These are phyloP conservation scores for Copsychus sechellarum DNA, from an alignment of 2,113 vertebrate species.

Conservation along the genomic window DNA sequence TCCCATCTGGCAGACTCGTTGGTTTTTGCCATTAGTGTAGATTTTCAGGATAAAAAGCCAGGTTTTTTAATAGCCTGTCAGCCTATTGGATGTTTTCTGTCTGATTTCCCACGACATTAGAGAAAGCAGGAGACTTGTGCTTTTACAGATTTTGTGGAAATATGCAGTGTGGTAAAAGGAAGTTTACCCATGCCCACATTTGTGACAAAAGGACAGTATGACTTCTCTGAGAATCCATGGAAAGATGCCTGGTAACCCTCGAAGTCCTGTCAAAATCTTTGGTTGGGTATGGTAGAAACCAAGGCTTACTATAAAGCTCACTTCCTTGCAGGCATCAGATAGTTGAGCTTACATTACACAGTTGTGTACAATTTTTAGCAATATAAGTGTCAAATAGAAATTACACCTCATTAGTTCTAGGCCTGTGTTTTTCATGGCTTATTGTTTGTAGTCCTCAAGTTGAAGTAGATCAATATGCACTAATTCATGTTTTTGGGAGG, in stretches of 20 bases:
- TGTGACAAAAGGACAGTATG: neutral
- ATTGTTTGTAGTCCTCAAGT: neutral
- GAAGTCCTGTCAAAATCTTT: neutral
- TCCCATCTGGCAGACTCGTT: neutral
- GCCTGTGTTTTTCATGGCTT: fast-evolving
- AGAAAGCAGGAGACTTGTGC: neutral
- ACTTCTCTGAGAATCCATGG: neutral
- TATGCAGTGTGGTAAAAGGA: neutral
- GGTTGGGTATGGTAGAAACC: neutral
- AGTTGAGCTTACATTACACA: neutral
- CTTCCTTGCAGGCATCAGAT: neutral
- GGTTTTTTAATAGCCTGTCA: neutral
- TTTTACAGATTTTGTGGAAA: neutral
- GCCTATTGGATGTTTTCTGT: neutral
- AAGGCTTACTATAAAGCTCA: neutral
- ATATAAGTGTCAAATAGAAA: neutral
- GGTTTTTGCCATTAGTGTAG: neutral
- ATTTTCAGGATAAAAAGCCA: neutral
- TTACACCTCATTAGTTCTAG: neutral
- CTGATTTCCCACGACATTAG: neutral
- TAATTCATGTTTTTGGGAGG: neutral
- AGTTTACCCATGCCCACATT: neutral
- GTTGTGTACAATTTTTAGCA: neutral
- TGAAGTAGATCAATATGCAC: neutral
- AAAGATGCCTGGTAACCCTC: neutral